phyloP scores from a whole-genome alignment of 2,113 vertebrate genomes.

The Pluvialis apricaria region DNA sequence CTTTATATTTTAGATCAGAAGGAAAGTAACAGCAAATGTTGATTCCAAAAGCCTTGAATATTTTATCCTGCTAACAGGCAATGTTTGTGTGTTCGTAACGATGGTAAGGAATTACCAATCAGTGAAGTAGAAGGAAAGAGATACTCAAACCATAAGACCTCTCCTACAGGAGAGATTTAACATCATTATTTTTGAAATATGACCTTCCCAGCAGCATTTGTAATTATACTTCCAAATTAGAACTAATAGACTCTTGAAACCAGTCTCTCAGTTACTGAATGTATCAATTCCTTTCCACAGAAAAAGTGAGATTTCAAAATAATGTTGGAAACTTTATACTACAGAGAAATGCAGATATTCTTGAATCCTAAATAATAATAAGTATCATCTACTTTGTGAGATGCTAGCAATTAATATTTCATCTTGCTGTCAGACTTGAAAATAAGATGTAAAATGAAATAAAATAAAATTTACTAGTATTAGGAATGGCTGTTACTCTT shows the following conservation, averaged over 20 bases:
- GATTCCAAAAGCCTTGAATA: slow-evolving; percentile 6
- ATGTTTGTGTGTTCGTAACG: neutral
- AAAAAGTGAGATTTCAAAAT: neutral
- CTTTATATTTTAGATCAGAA: neutral
- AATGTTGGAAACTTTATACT: neutral
- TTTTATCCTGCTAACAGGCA: neutral
- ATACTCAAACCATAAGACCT: slow-evolving; percentile 5
- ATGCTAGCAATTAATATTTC: neutral
- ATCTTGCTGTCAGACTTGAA: neutral
- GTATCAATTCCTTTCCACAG: neutral
- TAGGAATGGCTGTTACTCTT: neutral
- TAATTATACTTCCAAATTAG: slow-evolving; percentile 64
- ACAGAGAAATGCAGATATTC: neutral
- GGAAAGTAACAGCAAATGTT: neutral
- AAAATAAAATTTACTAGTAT: neutral
- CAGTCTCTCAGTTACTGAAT: neutral
- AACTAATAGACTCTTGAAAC: slow-evolving; percentile 19
- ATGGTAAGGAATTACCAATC: neutral
- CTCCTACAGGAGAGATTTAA: slow-evolving; percentile 38
- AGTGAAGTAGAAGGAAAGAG: neutral
- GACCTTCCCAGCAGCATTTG: slow-evolving; percentile 39
- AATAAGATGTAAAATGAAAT: neutral
- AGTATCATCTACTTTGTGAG: neutral
- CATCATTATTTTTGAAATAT: slow-evolving; percentile 63
- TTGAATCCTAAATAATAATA: neutral